These are phyloP conservation scores for Sanderia malayensis DNA, from an alignment of 30 jellyfish, hydroid and myxozoan species.

Conservation along the genomic window DNA sequence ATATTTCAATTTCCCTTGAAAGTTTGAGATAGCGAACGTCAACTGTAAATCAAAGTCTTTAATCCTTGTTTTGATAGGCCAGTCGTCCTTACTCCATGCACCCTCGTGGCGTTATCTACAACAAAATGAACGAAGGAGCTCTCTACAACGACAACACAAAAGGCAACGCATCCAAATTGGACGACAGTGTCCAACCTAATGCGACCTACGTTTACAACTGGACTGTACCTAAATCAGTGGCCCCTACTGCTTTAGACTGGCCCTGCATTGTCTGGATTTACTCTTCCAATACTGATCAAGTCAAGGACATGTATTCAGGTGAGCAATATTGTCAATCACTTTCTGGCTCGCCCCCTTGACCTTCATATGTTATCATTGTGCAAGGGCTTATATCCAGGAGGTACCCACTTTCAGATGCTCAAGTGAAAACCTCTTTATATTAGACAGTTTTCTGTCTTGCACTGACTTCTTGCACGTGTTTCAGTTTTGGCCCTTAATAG, in stretches of 20 bases:
- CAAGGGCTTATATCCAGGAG: no score
- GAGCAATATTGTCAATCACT: neutral
- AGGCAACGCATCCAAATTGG: constrained; percentile 21
- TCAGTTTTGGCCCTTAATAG: neutral
- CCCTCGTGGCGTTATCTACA: constrained; percentile 67
- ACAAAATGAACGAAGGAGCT: constrained; percentile 49
- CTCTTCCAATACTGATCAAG: constrained; percentile 44
- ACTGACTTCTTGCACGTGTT: neutral
- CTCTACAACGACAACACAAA: constrained; percentile 36
- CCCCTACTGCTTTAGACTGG: constrained; percentile 46
- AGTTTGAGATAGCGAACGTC: no score
- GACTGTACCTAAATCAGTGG: constrained; percentile 37
- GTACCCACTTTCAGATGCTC: neutral
- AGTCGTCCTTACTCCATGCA: constrained; percentile 56
- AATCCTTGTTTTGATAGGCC: constrained; percentile 33
- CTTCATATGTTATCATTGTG: neutral
- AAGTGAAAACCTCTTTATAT: neutral
- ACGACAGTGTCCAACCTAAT: constrained; percentile 32
- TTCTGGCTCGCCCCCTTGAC: neutral
- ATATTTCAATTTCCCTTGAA: no score
- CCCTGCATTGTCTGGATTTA: constrained; percentile 65
- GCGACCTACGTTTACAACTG: constrained; percentile 39
- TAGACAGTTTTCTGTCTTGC: neutral
- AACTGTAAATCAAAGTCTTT: no score
- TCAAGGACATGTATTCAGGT: constrained; percentile 66